phyloP scores from a whole-genome alignment of 2,888 invertebrate genomes.

The Cheilosia vernalis region DNA sequence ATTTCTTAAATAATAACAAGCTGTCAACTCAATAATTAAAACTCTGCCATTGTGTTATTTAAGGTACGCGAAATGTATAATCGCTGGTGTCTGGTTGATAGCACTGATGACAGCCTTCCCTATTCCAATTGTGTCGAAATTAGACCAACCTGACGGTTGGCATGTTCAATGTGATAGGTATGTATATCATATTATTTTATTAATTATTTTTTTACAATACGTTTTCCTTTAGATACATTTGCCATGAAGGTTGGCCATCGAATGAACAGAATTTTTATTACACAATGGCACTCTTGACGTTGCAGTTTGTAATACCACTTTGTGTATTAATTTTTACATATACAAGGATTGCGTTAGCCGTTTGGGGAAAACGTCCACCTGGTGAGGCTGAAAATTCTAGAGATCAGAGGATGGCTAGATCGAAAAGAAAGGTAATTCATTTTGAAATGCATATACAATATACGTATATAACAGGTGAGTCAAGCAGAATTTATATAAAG shows the following conservation, averaged over 20 bases:
- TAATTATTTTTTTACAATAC: constrained; percentile 8
- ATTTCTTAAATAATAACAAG: too few species aligned
- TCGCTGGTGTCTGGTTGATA: constrained; percentile 82
- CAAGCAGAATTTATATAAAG: too few species aligned
- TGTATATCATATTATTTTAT: constrained; percentile 80
- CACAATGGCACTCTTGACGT: constrained; percentile 89
- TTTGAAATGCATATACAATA: not conserved
- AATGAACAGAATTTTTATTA: constrained; percentile 88
- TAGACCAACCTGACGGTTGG: constrained; percentile 86
- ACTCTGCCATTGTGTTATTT: constrained; percentile 20
- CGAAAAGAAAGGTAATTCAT: constrained; percentile 91
- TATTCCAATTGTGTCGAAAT: constrained; percentile 89
- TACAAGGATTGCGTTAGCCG: constrained; percentile 92
- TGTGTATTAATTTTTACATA: constrained; percentile 93
- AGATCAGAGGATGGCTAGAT: constrained; percentile 92
- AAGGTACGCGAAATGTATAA: constrained; percentile 83
- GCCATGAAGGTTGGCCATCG: constrained; percentile 89
- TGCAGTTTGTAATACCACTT: constrained; percentile 94
- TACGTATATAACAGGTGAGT: not conserved
- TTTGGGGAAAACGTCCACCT: constrained; percentile 94
- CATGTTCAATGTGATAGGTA: constrained; percentile 87
- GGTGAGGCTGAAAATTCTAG: constrained; percentile 94
- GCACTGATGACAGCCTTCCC: constrained; percentile 92
- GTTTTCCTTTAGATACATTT: constrained; percentile 86
- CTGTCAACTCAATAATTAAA: too few species aligned